Conservation (phyloP, 2,888 invertebrate species). For the Lissocephala sabroskyi region DNA sequence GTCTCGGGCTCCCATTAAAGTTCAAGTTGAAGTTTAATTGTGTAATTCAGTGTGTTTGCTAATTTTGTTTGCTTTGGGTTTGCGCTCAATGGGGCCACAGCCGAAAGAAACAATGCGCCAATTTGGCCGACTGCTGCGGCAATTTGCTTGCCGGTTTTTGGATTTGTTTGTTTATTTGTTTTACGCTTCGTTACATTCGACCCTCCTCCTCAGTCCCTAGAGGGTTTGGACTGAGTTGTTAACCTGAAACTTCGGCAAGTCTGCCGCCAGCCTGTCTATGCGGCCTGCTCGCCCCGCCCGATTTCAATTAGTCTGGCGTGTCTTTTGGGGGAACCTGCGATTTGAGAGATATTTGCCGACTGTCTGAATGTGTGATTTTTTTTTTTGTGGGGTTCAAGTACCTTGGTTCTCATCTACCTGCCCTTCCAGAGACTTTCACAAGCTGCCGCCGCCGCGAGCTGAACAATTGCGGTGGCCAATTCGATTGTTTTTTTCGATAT, state of each 20-base stretch:
- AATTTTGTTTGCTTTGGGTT: constrained; percentile 26
- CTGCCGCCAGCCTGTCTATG: not conserved
- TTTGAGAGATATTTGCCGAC: no score
- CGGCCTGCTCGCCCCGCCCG: not conserved
- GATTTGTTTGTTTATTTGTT: not conserved
- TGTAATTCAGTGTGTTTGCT: constrained; percentile 37
- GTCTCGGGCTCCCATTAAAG: constrained; percentile 10
- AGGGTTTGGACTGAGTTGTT: no score
- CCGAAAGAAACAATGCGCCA: constrained; percentile 14
- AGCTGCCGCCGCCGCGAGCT: no score
- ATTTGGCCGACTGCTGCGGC: not conserved
- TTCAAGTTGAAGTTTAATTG: constrained; percentile 59
- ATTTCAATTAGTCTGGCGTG: no score
- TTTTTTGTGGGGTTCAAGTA: no score
- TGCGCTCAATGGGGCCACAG: constrained; percentile 9
- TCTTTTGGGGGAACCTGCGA: no score
- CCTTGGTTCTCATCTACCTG: no score
- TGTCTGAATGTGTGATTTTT: no score
- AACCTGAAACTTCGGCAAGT: not conserved
- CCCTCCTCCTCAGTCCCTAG: constrained; percentile 7
- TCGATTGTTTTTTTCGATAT: no score
- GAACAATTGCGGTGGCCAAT: no score
- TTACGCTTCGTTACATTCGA: constrained; percentile 36
- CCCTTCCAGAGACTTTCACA: no score
- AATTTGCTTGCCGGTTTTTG: not conserved